Evolutionary conservation across 1,140 invertebrate species (phyloP).

Genomic region (Bombus ignitus): DNA sequence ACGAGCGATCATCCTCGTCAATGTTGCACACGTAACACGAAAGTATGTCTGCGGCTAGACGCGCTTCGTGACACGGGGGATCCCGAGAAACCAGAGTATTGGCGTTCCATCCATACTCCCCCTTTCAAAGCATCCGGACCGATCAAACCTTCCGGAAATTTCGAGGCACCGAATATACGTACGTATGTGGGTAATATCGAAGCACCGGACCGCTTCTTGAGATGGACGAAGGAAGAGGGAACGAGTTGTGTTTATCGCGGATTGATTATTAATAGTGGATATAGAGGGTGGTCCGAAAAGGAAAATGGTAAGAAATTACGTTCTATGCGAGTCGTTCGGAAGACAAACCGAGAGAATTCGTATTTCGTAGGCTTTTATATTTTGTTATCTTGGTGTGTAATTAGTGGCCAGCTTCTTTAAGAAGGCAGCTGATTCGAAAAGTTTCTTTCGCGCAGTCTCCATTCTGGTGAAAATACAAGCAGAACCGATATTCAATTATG

Average conservation of each 20-base stretch:
- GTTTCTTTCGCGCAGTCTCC: no score
- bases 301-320: no score
- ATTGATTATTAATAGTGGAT: not conserved
- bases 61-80: conserved; percentile 6
- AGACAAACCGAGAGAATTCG: no score
- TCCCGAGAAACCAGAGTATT: not conserved
- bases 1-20: not conserved
- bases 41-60: conserved; percentile 32
- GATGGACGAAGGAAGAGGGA: not conserved
- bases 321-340: no score
- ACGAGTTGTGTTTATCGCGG: not conserved
- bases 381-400: no score
- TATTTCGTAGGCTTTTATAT: no score
- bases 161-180: not conserved
- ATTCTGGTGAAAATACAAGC: no score
- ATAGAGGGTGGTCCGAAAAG: no score
- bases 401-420: no score
- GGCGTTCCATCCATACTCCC: conserved; percentile 13
- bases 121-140: conserved; percentile 1
- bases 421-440: no score
- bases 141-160: conserved; percentile 10
- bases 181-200: not conserved
- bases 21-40: not conserved
- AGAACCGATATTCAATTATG: not conserved
- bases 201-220: no score